These are phyloP conservation scores for Mesocentrotus franciscanus DNA, from an alignment of 53 echinoderm and acorn worm genomes.

Conservation along the genomic window DNA sequence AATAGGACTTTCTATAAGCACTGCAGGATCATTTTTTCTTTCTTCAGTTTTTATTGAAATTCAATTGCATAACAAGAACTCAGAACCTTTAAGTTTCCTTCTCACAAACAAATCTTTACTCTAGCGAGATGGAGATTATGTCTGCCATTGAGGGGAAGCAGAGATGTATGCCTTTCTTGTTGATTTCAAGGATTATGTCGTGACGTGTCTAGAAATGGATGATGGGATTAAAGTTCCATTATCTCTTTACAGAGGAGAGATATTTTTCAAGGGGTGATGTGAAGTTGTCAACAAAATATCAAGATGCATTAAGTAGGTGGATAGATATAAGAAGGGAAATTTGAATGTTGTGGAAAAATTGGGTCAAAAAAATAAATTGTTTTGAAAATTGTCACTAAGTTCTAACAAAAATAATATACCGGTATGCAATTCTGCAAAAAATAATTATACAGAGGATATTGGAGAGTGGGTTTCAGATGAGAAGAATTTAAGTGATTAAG, in stretches of 20 bases:
- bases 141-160: background rate
- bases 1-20: no score
- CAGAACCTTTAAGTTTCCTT: background rate
- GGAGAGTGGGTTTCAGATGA: background rate
- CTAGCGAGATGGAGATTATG: background rate
- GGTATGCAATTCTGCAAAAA: background rate
- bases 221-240: conserved; percentile 9
- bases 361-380: background rate
- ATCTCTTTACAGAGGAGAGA: background rate
- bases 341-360: background rate
- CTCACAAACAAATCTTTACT: background rate
- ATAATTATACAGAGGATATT: background rate
- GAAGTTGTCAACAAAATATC: background rate
- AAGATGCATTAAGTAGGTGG: background rate
- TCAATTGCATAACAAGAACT: no score
- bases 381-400: background rate
- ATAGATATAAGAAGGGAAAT: background rate
- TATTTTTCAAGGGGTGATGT: background rate
- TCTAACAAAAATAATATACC: background rate
- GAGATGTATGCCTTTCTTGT: background rate
- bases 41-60: no score
- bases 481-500: background rate
- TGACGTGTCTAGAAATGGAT: background rate
- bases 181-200: background rate
- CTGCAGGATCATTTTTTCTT: no score